These are phyloP conservation scores for Oenanthe melanoleuca DNA, from an alignment of 2,113 vertebrate genomes.

Conservation along the genomic window DNA sequence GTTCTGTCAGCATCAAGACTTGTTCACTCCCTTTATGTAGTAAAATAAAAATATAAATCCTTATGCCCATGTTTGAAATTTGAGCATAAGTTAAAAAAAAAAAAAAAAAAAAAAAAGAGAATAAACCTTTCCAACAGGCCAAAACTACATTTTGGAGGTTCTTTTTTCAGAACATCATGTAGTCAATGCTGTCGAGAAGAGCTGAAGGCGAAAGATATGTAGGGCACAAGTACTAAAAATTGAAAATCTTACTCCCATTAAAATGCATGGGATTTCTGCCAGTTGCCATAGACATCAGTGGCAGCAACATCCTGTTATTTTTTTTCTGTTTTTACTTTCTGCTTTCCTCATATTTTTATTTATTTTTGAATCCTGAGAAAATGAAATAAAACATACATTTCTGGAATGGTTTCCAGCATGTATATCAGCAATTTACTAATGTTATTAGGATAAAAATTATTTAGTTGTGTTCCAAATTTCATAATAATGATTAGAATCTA, in stretches of 20 bases:
- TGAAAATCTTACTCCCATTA: constrained; percentile 50
- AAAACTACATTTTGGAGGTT: constrained; percentile 35
- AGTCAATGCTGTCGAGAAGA: constrained; percentile 39
- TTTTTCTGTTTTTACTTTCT: constrained; percentile 32
- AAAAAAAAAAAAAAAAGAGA: not conserved
- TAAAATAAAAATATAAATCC: constrained; percentile 70
- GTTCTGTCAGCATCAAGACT: constrained; percentile 66
- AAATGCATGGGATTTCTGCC: constrained; percentile 60
- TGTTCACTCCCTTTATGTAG: constrained; percentile 46
- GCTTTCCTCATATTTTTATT: constrained; percentile 5
- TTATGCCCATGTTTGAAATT: constrained; percentile 54
- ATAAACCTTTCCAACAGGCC: constrained; percentile 42
- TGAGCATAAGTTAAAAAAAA: constrained; percentile 23
- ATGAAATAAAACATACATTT: not conserved
- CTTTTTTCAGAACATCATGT: constrained; percentile 43
- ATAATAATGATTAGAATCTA: not conserved
- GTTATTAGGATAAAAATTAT: not conserved
- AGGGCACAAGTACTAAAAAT: constrained; percentile 63
- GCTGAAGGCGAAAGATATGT: constrained; percentile 49
- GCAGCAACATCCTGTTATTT: constrained; percentile 35
- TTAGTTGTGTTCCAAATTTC: not conserved
- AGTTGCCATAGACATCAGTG: constrained; percentile 63
- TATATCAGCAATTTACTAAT: not conserved
- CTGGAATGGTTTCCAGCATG: not conserved
- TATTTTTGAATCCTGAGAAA: not conserved